These are phyloP conservation scores for Hirtodrosophila trivittata DNA, from an alignment of 2,888 invertebrate genomes.

Conservation along the genomic window DNA sequence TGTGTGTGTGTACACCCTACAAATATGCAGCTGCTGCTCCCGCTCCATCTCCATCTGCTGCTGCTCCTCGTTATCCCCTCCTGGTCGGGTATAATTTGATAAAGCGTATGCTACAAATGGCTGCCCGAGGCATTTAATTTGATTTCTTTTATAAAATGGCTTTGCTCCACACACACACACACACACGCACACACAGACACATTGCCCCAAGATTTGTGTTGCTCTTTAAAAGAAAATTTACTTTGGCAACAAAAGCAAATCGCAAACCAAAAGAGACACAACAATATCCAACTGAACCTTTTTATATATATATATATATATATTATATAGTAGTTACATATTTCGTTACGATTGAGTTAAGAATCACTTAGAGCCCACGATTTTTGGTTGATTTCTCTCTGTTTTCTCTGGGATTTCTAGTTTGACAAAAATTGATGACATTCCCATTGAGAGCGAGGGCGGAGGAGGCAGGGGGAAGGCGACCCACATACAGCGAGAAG, in stretches of 20 bases:
- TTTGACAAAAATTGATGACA: conserved; percentile 24
- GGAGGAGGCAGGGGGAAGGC: not conserved
- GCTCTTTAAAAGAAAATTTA: not conserved
- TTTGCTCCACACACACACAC: conserved; percentile 20
- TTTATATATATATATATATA: too few species aligned
- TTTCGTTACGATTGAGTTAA: too few species aligned
- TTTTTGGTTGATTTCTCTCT: too few species aligned
- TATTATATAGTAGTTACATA: too few species aligned
- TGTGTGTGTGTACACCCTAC: conserved; percentile 9
- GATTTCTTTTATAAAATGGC: conserved; percentile 60
- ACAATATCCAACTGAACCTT: too few species aligned
- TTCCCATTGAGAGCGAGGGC: conserved; percentile 3
- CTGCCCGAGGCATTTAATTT: conserved; percentile 58
- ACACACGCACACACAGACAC: not conserved
- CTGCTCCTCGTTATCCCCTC: conserved; percentile 1
- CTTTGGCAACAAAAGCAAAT: not conserved
- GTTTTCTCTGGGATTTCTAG: too few species aligned
- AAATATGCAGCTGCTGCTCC: not conserved
- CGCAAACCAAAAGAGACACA: too few species aligned
- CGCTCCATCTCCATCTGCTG: not conserved
- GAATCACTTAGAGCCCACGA: too few species aligned
- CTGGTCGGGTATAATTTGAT: conserved; percentile 54
- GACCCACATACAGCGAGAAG: conserved; percentile 14
- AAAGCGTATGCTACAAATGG: conserved; percentile 57
- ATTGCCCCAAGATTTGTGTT: not conserved